Evolutionary conservation across 2,888 invertebrate genomes (phyloP), one percentile per base, ranked within the genome.

Genomic region (Heliconius cydno): DNA sequence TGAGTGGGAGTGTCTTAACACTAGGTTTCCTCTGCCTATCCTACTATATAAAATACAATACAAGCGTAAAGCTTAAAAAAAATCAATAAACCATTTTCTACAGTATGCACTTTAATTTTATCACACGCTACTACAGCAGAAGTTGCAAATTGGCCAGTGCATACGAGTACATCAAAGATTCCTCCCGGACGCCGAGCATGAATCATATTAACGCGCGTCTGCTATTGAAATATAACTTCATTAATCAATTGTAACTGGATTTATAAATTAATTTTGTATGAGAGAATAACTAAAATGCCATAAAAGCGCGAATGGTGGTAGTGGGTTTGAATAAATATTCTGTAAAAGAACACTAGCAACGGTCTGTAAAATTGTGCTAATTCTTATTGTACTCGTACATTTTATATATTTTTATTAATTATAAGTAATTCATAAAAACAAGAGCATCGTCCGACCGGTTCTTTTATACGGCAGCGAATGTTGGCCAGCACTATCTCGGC

Each of bases 161-260:
- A 57, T 34, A 60, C 34, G 34, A 34, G 34, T 34, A 34, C 57
- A 73, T 73, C 60, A 73, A 73, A 73, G n/a, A 73, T 38, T 57
- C n/a, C 25, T 70, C n/a, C 9, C 72, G n/a, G 57, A 72, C 72
- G 34, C 30, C 57, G n/a, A 57, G 34, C 34, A 73, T 73, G 34
- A 73, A 73, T 73, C 57, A 73, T n/a, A 60, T 73, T 60, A 73
- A 34, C 73, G 73, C 57, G 60, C 30, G 34, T n/a, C 52, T 60
- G 73, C 57, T 15, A 73, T 57, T 57, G 57, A 73, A 73, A 73
- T 60, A 60, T 73, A 73, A 75, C 65, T 65, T 75, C 65, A 75
- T 38, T 63, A 63, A 75, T 65, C 65, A 28, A 65, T 75, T 60
- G 15, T 65, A 73, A 65, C 41, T 38, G 63, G 63, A 75, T 41